These are phyloP conservation scores for Patiria pectinifera DNA, from an alignment of 53 echinoderm and acorn worm species.

Conservation along the genomic window DNA sequence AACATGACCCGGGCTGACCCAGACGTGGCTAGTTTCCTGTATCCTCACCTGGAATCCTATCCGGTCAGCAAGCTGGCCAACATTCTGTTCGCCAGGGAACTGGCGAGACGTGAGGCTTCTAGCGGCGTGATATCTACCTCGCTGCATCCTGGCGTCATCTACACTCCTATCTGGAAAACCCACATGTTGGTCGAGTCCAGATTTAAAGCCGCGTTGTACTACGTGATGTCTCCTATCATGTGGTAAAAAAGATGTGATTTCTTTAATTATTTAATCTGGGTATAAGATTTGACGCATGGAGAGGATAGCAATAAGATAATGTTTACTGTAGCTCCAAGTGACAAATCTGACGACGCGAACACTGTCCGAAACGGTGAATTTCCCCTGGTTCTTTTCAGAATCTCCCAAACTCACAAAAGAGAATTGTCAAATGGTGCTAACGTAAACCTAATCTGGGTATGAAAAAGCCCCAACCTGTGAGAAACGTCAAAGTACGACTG, in stretches of 20 bases:
- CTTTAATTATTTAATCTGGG: no score
- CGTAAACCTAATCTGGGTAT: no score
- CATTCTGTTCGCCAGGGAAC: constrained; percentile 74
- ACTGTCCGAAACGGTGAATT: no score
- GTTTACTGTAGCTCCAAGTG: no score
- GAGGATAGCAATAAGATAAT: no score
- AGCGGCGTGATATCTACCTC: constrained; percentile 75
- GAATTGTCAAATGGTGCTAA: no score
- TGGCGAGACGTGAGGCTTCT: constrained; percentile 68
- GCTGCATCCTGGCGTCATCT: constrained; percentile 76
- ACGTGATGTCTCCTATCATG: constrained; percentile 39
- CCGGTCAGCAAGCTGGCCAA: constrained; percentile 80
- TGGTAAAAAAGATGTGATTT: constrained; percentile 27
- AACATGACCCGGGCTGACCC: constrained; percentile 31
- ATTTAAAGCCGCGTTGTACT: constrained; percentile 8
- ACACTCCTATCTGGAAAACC: constrained; percentile 26
- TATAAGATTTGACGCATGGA: background rate
- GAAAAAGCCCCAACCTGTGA: no score
- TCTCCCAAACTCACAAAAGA: no score
- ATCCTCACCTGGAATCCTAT: constrained; percentile 56
- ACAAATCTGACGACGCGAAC: no score
- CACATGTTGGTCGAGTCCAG: background rate
- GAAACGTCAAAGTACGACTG: no score
- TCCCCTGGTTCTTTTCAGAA: no score
- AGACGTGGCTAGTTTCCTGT: constrained; percentile 25